Base-by-base conservation (phyloP, 2,888 invertebrate species). In the Blastobasis lacticolella region DNA sequence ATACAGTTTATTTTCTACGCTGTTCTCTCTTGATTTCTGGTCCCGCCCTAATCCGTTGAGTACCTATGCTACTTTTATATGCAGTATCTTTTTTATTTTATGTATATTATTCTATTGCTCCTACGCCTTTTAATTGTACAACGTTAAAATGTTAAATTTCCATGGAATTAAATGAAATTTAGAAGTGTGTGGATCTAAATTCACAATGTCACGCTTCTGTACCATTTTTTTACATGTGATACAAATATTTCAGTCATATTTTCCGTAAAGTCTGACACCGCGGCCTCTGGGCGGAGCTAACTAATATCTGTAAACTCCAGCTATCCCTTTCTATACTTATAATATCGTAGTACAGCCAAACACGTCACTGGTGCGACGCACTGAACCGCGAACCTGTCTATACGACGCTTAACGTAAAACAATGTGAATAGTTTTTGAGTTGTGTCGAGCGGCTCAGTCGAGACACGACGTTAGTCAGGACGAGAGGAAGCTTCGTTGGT, bases 401-500 rank as follows among this genome's bases (percentile, higher is more conserved):
- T 72, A 78, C 78, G 81, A 75, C 75, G 75, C 72, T 73, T 73
- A 71, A 70, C 66, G 66, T 64, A 59, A 63, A 42, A 75, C 23
- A 73, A 71, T 86, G 88, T 88, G 88, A 88, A 88, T 88, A 88
- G 88, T 88, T 88, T 88, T 88, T 88, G 88, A 88, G 87, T 81
- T 77, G 84, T 78, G 79, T 73, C 71, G 70, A 69, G 69, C 69
- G 73, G 64, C 59, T 61, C 66, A 67, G 62, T 63, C 57, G 61
- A 59, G 62, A 63, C 59, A 64, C 64, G 66, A 66, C 23, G 23
- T 23, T 23, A 75, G 84, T 85, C 85, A 86, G 87, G 86, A 87
- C 88, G 86, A 80, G 81, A 81, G 81, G 77, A 75, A 80, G 76
- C 73, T 76, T 73, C 72, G 65, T 69, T 74, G 72, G 66, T 78